Base-by-base conservation (phyloP, 2,797 vertebrate species). In the Xenentodon cancila region DNA sequence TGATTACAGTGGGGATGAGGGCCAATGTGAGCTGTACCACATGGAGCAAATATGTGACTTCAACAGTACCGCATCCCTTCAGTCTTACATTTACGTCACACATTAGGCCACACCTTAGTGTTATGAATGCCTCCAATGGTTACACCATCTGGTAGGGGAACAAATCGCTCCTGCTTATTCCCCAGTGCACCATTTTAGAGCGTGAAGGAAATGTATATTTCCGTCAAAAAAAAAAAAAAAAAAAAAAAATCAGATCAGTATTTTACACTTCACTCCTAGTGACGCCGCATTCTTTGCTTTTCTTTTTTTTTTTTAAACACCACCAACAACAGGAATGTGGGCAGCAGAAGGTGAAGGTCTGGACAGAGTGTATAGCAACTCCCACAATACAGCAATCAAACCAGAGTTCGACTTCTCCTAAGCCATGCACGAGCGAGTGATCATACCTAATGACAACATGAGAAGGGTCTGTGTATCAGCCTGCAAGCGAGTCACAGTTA, bases 131-230 rank as follows among this genome's bases (percentile, higher is more conserved):
- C 55, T 61, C 57, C 68, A 81, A 87, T 84, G 63, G 69, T n/a
- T 80, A 71, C 68, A 82, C 82, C 88, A 90, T 85, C 84, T 87
- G 89, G 77, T 75, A 59, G 56, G 55, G 72, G 52, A 32, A 65
- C 32, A 56, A 53, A 73, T 78, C 55, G 55, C 73, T 58, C 62
- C 79, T 48, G 61, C 50, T 68, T 73, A 68, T 74, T 85, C 87
- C 77, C 82, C 44, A 19, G 62, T 2, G 82, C 27, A 32, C 69
- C 44, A 34, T 86, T 84, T 71, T 53, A 64, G 46, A 67, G 82
- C 65, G 80, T 88, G 75, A 85, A 68, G 57, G 70, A 65, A 60
- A 63, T 75, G 75, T 71, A 56, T 55, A 47, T 84, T 85, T 88
- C 79, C 80, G 59, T 53, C 22, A 34, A 55, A 27, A 58, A 49